phyloP scores from a whole-genome alignment of 1,140 invertebrate species.

The Euura saliciscinereae region DNA sequence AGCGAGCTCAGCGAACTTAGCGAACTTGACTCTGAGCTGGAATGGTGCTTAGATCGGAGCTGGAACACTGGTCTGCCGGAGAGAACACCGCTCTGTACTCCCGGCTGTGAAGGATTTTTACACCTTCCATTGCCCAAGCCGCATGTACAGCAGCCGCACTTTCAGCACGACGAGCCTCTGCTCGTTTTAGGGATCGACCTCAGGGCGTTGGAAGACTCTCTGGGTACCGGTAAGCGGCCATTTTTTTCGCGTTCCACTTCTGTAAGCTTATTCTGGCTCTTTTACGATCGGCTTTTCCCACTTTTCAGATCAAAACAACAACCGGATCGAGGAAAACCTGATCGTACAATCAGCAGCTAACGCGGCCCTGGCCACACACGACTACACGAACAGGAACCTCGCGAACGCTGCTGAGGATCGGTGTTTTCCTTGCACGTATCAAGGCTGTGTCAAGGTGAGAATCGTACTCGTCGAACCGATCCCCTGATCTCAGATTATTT shows the following conservation, averaged over 20 bases:
- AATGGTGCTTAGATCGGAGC: slow-evolving; percentile 53
- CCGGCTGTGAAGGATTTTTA: slow-evolving; percentile 57
- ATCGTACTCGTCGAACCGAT: too few species aligned
- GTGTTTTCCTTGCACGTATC: slow-evolving; percentile 70
- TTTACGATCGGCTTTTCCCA: not conserved
- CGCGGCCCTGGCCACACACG: slow-evolving; percentile 54
- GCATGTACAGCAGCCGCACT: slow-evolving; percentile 40
- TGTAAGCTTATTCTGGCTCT: too few species aligned
- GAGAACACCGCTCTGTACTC: slow-evolving; percentile 56
- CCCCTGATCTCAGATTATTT: too few species aligned
- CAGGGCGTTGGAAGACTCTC: slow-evolving; percentile 45
- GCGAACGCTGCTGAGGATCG: slow-evolving; percentile 50
- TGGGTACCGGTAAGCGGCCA: slow-evolving; percentile 22
- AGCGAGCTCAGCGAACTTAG: slow-evolving; percentile 39
- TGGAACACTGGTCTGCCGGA: slow-evolving; percentile 53
- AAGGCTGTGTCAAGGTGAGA: slow-evolving; percentile 54
- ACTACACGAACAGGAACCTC: slow-evolving; percentile 54
- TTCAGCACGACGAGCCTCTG: slow-evolving; percentile 49
- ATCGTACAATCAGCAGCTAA: slow-evolving; percentile 44
- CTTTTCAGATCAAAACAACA: slow-evolving; percentile 55
- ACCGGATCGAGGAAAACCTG: slow-evolving; percentile 44
- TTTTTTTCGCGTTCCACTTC: too few species aligned
- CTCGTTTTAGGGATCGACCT: slow-evolving; percentile 56
- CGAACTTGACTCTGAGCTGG: slow-evolving; percentile 50
- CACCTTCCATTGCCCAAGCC: slow-evolving; percentile 41